phyloP scores from a whole-genome alignment of 2,888 invertebrate genomes.

The Electrophaes corylata region DNA sequence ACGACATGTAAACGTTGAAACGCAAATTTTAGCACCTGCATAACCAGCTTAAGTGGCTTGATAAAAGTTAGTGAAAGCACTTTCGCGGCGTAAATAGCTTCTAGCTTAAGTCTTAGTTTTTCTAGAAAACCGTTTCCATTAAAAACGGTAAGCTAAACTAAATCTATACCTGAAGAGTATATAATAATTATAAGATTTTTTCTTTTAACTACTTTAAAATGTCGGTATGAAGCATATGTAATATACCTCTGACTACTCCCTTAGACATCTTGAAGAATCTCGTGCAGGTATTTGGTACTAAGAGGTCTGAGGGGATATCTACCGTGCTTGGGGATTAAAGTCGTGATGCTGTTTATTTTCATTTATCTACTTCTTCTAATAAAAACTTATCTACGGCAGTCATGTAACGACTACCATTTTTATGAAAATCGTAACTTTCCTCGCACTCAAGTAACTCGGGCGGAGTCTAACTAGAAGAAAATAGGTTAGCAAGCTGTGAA shows the following conservation, averaged over 20 bases:
- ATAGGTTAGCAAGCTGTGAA: slow-evolving; percentile 19
- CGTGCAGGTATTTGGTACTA: too few species aligned
- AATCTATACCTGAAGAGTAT: too few species aligned
- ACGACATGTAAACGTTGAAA: slow-evolving; percentile 15
- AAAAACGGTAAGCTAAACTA: not conserved
- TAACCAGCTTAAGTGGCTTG: slow-evolving; percentile 32
- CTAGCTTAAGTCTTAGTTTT: slow-evolving; percentile 14
- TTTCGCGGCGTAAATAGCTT: slow-evolving; percentile 32
- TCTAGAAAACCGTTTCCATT: not conserved
- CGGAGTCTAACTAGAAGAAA: slow-evolving; percentile 25
- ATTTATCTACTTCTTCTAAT: too few species aligned
- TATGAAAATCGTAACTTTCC: not conserved
- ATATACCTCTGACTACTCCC: too few species aligned
- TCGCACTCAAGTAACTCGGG: slow-evolving; percentile 21
- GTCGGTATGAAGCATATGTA: too few species aligned
- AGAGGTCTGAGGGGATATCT: too few species aligned
- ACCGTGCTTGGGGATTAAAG: too few species aligned
- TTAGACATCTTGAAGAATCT: too few species aligned
- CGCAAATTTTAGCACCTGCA: slow-evolving; percentile 31
- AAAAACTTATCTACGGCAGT: too few species aligned
- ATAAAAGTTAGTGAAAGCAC: slow-evolving; percentile 34
- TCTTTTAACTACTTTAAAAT: too few species aligned
- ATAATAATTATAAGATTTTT: too few species aligned
- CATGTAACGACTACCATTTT: not conserved
- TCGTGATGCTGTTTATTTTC: too few species aligned